phyloP scores from a whole-genome alignment of 2,797 vertebrate genomes.

The Acrocephalus scirpaceus region DNA sequence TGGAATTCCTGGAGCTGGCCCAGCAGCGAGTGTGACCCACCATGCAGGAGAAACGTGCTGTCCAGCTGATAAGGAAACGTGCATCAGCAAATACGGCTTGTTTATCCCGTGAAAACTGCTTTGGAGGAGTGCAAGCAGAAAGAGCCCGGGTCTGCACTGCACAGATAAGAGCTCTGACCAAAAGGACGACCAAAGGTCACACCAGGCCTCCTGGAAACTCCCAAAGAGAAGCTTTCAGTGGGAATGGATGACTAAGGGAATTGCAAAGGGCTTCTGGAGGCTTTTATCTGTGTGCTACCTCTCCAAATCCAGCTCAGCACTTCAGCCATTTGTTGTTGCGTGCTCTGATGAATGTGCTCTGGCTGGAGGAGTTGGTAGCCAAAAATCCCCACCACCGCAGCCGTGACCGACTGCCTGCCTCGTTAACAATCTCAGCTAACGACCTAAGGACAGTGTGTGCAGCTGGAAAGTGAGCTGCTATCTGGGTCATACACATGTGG shows the following conservation, averaged over 20 bases:
- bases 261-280: slow-evolving; percentile 12
- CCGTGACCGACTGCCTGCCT: rapidly evolving
- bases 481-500: neutral
- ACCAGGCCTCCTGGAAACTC: slow-evolving; percentile 22
- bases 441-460: neutral
- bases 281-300: slow-evolving; percentile 26
- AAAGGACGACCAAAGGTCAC: slow-evolving; percentile 23
- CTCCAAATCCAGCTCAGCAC: slow-evolving; percentile 23
- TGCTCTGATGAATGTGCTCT: neutral
- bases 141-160: neutral
- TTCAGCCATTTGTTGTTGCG: neutral
- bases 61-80: slow-evolving; percentile 40
- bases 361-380: neutral
- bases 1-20: slow-evolving; percentile 38
- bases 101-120: neutral
- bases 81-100: slow-evolving; percentile 51
- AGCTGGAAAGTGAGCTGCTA: neutral
- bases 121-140: neutral
- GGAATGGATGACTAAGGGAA: slow-evolving; percentile 64
- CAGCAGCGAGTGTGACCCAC: slow-evolving; percentile 12
- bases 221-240: slow-evolving; percentile 36
- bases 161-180: slow-evolving; percentile 57
- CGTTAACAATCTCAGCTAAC: neutral
- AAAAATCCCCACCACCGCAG: neutral
- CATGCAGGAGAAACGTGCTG: neutral